phyloP scores from a whole-genome alignment of 2,888 invertebrate species.

The Ornithoptera alexandrae region DNA sequence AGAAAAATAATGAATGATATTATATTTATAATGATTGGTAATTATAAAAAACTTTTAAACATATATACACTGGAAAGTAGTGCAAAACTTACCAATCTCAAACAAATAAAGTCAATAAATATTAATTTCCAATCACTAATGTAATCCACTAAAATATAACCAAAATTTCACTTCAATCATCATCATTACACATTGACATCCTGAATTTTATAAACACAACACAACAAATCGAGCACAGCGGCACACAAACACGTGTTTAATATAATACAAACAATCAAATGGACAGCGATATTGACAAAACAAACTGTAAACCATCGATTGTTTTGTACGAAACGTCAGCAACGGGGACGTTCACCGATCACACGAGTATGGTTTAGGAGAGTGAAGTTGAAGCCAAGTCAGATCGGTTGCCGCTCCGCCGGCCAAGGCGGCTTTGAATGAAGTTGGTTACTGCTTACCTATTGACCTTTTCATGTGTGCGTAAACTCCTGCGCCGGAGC shows the following conservation, averaged over 20 bases:
- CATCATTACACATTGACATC: conserved; percentile 27
- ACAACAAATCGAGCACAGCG: conserved; percentile 34
- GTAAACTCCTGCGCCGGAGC: conserved; percentile 40
- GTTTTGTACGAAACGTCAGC: conserved; percentile 64
- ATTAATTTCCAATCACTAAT: conserved; percentile 33
- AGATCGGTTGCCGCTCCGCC: conserved; percentile 40
- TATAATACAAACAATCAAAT: conserved; percentile 34
- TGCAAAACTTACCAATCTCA: conserved; percentile 14
- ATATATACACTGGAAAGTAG: background rate
- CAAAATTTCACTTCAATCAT: conserved; percentile 29
- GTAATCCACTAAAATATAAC: conserved; percentile 35
- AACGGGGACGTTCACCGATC: conserved; percentile 51
- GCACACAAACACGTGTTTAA: conserved; percentile 30
- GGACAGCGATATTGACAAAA: conserved; percentile 65
- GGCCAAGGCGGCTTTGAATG: conserved; percentile 58
- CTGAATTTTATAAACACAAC: conserved; percentile 44
- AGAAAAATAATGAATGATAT: background rate
- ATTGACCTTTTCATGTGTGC: conserved; percentile 47
- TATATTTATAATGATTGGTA: background rate
- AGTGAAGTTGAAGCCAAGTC: conserved; percentile 60
- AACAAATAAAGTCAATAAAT: background rate
- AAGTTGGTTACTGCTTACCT: conserved; percentile 59
- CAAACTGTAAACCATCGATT: conserved; percentile 60
- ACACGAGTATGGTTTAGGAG: conserved; percentile 54
- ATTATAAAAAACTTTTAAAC: background rate